Evolutionary conservation across 2,888 invertebrate genomes (phyloP).

Genomic region (Athetis lepigone): DNA sequence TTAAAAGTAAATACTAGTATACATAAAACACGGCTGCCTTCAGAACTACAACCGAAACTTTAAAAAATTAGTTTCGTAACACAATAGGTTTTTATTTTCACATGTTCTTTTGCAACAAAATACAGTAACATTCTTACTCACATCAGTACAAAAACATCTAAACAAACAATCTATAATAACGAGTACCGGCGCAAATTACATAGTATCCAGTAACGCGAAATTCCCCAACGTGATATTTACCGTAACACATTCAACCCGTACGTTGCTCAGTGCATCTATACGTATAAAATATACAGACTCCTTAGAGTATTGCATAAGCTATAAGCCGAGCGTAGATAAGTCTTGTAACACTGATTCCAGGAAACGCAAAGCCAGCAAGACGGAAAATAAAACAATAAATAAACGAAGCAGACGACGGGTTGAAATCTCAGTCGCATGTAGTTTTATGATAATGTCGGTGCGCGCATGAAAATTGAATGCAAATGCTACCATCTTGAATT

Average conservation of each 20-base stretch:
- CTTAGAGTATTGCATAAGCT: constrained; percentile 55
- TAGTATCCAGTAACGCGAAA: constrained; percentile 19
- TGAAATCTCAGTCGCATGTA: constrained; percentile 37
- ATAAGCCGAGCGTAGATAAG: constrained; percentile 28
- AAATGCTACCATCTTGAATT: constrained; percentile 53
- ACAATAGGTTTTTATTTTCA: no score
- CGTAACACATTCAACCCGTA: constrained; percentile 29
- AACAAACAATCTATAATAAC: not conserved
- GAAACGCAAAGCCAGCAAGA: constrained; percentile 22
- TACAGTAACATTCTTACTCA: not conserved
- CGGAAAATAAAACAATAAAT: constrained; percentile 48
- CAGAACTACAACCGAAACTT: no score
- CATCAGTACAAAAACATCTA: not conserved
- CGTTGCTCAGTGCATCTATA: constrained; percentile 31
- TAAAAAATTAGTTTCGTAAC: no score
- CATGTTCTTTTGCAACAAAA: not conserved
- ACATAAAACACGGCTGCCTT: no score
- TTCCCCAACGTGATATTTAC: constrained; percentile 50
- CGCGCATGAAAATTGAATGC: constrained; percentile 55
- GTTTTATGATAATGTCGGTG: constrained; percentile 40
- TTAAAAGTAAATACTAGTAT: no score
- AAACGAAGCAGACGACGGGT: constrained; percentile 32
- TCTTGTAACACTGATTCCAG: constrained; percentile 33
- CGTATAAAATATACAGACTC: constrained; percentile 29
- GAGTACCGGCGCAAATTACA: not conserved